A percentile compares a stretch with the other conserved stretches of the same genome.
phyloP scores from a whole-genome alignment of 1,140 invertebrate species.

The Macrocentrus cingulum region DNA sequence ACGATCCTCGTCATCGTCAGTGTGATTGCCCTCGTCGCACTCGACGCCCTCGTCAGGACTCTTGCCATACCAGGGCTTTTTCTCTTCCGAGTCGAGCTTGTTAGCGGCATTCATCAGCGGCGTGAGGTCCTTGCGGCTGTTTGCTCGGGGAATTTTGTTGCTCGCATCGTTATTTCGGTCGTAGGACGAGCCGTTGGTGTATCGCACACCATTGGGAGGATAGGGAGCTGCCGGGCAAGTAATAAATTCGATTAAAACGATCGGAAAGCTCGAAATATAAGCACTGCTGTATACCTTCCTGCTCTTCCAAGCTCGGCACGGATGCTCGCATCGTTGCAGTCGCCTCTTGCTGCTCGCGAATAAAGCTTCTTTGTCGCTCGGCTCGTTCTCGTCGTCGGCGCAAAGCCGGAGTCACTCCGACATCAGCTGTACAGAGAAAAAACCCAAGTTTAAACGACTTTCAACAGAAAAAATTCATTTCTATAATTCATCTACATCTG shows the following conservation, averaged over 20 bases:
- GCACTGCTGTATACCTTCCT: slow-evolving; percentile 48
- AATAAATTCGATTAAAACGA: slow-evolving; percentile 6
- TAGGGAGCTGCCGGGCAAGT: slow-evolving; percentile 35
- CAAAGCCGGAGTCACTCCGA: slow-evolving; percentile 75
- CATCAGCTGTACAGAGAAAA: slow-evolving; percentile 54
- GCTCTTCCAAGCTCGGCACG: slow-evolving; percentile 55
- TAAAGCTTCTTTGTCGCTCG: slow-evolving; percentile 77
- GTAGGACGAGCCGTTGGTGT: slow-evolving; percentile 47
- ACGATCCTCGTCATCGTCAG: slow-evolving; percentile 63
- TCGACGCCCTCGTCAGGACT: slow-evolving; percentile 56
- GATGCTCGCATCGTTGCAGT: slow-evolving; percentile 61
- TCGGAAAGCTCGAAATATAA: not conserved
- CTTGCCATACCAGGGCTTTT: slow-evolving; percentile 68
- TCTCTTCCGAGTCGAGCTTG: slow-evolving; percentile 63
- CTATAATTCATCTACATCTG: too few species aligned
- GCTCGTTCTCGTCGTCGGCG: slow-evolving; percentile 73
- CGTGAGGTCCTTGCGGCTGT: slow-evolving; percentile 63
- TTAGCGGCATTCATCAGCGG: slow-evolving; percentile 63
- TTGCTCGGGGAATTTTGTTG: slow-evolving; percentile 54
- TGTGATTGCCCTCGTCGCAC: slow-evolving; percentile 58
- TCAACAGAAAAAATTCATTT: too few species aligned
- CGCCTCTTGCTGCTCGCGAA: slow-evolving; percentile 75
- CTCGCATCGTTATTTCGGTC: slow-evolving; percentile 48
- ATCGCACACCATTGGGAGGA: slow-evolving; percentile 56
- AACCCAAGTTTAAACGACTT: too few species aligned